Conservation (phyloP, 1,140 invertebrate species). For the Magallana angulata region DNA sequence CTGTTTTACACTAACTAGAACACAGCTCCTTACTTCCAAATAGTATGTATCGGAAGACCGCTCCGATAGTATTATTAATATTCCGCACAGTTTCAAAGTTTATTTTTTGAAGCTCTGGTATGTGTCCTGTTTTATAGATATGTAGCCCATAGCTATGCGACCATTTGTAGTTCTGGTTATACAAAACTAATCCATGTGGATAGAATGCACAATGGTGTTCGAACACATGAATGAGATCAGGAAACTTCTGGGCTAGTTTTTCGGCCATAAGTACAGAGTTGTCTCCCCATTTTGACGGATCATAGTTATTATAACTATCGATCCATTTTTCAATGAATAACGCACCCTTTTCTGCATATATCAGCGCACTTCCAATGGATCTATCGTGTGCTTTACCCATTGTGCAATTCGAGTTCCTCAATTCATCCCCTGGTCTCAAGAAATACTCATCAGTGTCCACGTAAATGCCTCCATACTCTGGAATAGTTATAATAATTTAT, state of each 20-base stretch:
- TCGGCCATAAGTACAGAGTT: neutral
- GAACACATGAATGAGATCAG: neutral
- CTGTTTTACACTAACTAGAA: no score
- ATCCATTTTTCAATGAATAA: neutral
- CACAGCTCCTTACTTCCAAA: neutral
- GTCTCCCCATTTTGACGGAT: neutral
- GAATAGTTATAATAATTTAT: neutral
- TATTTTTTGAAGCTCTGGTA: no score
- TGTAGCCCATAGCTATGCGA: neutral
- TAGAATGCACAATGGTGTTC: neutral
- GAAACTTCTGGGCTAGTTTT: neutral
- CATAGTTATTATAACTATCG: neutral
- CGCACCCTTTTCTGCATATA: neutral
- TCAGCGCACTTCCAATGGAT: neutral
- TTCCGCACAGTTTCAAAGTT: no score
- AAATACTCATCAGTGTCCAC: neutral
- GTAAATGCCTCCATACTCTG: neutral
- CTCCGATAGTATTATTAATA: no score
- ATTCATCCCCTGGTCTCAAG: neutral
- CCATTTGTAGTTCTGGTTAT: constrained; percentile 1
- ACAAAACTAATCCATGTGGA: neutral
- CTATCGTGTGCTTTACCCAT: neutral
- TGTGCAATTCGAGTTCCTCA: neutral
- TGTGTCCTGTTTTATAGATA: neutral
- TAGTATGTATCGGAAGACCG: neutral